Base-by-base conservation (phyloP, 2,888 invertebrate species). In the Perizoma flavofasciatum region DNA sequence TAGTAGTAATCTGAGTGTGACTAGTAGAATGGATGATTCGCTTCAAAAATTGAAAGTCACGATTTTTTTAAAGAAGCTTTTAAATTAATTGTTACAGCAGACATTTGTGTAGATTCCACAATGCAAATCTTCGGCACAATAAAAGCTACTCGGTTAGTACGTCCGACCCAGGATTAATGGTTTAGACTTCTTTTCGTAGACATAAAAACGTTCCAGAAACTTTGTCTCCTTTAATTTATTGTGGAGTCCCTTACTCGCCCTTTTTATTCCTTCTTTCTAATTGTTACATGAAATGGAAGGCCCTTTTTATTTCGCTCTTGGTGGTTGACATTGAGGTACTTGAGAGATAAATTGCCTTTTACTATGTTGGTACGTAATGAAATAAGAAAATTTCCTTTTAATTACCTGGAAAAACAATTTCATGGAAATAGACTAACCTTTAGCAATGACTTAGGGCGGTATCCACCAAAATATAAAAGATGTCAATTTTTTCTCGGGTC, bases 161-260 rank as follows among this genome's bases (percentile, higher is more conserved):
- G 74, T 77, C 77, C 62, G 69, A 72, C 71, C 52, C 55, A 72
- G 74, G 77, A 83, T 83, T 79, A 81, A 82, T 81, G 78, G 73
- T 65, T 59, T 45, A 61, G 51, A 55, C 59, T 65, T 59, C 73
- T 69, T 74, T 58, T 70, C 68, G 68, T 70, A 70, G 69, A 75
- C 75, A 70, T 75, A 79, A 82, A 80, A 82, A 76, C 70, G 68
- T 66, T 66, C 61, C 71, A 78, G 68, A 79, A 81, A 81, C 73
- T 83, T 83, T 78, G 81, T 83, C 81, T 81, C 70, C 73, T 79
- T n/a, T 78, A 81, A 85, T 83, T 83, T 85, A 84, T 84, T 77
- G 79, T 73, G 69, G 70, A 71, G 64, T 70, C 74, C 69, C 71
- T 75, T 65, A 62, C 59, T 56, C 59, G 62, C 32, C 74, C 72